Base-by-base conservation (phyloP, 2,797 vertebrate genomes). In the Cirrhinus molitorella region DNA sequence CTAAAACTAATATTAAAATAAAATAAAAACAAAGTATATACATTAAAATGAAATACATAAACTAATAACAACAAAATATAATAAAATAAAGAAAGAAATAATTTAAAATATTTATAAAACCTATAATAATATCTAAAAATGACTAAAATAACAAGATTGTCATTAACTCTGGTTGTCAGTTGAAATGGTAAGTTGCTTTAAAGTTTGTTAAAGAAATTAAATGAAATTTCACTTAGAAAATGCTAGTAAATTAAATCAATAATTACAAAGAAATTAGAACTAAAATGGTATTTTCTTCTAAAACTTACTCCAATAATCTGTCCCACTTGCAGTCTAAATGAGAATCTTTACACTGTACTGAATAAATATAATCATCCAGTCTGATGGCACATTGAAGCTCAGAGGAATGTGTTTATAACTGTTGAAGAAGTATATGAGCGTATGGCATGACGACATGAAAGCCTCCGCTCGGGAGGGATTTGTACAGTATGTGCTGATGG, bases 401-500 rank as follows among this genome's bases (percentile, higher is more conserved):
- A 21, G 47, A 55, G 71, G 11, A 73, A n/a, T 34, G 6, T 73
- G 71, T 49, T 47, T 25, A 14, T 71, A 17, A 28, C 25, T 25
- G 67, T 47, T n/a, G 1, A 14, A 37, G 14, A 40, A 47, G 23
- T 49, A 9, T 49, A 9, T 28, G 68, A 51, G 70, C 17, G 70
- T 5, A 55, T n/a, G 49, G 6, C 19, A 73, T 51, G 25, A 70
- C 7, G 13, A 8, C 43, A 49, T 49, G 12, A 73, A 40, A 55
- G 72, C 49, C 31, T 23, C 72, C 6, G 12, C 49, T 73, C 71
- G 21, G 34, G 49, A 74, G 72, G 21, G 31, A 57, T 57, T 10
- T 75, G 72, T 57, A 57, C 51, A 75, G 72, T 11, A 40, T 75
- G 31, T 57, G 51, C 72, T 75, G 31, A 57, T 40, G 72, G 51